These are phyloP conservation scores for Xylota sylvarum DNA, from an alignment of 2,888 invertebrate genomes.

Conservation along the genomic window DNA sequence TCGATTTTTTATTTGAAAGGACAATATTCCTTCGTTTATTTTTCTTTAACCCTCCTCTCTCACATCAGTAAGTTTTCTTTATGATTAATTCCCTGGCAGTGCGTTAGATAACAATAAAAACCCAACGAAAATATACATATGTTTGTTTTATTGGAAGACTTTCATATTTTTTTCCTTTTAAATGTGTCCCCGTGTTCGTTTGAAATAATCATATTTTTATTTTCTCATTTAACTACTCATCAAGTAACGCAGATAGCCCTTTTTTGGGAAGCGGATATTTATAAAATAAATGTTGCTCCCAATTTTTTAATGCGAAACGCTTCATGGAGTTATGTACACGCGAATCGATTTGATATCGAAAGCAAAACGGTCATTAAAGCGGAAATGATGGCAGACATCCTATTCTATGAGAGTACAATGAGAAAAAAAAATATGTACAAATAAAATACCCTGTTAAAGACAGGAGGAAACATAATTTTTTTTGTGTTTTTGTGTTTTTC, in stretches of 20 bases:
- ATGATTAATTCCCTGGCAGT: constrained; percentile 47
- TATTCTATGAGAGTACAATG: constrained; percentile 19
- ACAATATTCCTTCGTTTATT: not conserved
- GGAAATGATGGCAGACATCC: constrained; percentile 47
- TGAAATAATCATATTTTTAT: constrained; percentile 15
- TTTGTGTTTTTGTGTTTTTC: not conserved
- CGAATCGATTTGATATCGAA: constrained; percentile 37
- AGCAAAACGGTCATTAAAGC: constrained; percentile 35
- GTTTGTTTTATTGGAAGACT: constrained; percentile 3
- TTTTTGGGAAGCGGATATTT: not conserved
- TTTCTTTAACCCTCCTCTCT: constrained; percentile 5
- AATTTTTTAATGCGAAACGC: not conserved
- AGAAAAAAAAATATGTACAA: not conserved
- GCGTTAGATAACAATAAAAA: constrained; percentile 24
- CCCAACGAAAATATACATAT: not conserved
- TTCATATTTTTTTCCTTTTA: constrained; percentile 11
- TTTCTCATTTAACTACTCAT: not conserved
- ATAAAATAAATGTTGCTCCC: constrained; percentile 41
- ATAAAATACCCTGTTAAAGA: not conserved
- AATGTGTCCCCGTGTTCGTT: not conserved
- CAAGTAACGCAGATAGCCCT: not conserved
- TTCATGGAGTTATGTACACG: constrained; percentile 11
- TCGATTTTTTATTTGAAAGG: constrained; percentile 13
- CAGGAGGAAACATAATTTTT: constrained; percentile 1
- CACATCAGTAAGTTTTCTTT: constrained; percentile 42